A percentile compares a stretch with the other conserved stretches of the same genome.
These are phyloP conservation scores for Leucania comma DNA, from an alignment of 2,888 invertebrate species.

Conservation along the genomic window DNA sequence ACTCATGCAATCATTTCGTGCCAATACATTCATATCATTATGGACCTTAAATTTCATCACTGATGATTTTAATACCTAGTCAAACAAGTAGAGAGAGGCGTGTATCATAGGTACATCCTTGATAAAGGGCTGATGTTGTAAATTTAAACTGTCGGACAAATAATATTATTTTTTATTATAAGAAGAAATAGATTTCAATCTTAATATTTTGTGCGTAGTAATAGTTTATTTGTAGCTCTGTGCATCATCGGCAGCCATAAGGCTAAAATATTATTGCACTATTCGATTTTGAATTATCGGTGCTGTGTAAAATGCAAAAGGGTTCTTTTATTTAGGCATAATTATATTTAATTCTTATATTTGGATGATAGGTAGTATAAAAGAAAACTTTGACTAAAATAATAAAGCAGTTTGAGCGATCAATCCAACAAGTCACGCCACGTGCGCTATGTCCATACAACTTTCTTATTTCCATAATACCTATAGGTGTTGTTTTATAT, in stretches of 20 bases:
- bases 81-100: neutral
- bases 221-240: neutral
- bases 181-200: no score
- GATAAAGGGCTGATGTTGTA: neutral
- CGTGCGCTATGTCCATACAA: neutral
- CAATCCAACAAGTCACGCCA: constrained; percentile 1
- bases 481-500: neutral
- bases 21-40: no score
- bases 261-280: neutral
- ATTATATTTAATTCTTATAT: neutral
- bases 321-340: neutral
- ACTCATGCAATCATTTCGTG: neutral
- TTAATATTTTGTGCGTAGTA: no score
- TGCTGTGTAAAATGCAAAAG: neutral
- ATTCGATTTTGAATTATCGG: neutral
- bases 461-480: constrained; percentile 2
- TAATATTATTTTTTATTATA: no score
- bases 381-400: neutral
- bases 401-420: neutral
- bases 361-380: neutral
- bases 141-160: no score
- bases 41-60: neutral
- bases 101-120: neutral
- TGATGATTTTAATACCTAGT: neutral
- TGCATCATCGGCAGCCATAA: neutral